Conservation (phyloP, 1,140 invertebrate species). For the Aphis gossypii region DNA sequence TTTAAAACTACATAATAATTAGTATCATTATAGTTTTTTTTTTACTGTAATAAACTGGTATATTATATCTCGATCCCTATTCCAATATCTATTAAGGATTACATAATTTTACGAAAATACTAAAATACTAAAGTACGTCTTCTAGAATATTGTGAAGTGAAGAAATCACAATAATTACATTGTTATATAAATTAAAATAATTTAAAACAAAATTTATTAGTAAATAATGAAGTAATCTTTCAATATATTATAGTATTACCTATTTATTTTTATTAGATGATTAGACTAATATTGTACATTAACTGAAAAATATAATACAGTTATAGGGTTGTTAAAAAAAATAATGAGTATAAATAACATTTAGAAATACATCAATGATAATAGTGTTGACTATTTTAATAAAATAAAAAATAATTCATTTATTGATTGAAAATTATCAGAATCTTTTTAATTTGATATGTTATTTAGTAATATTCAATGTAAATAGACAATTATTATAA, state of each 20-base stretch:
- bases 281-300: neutral
- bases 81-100: neutral
- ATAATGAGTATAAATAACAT: neutral
- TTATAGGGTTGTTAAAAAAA: neutral
- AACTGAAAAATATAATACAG: neutral
- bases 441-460: neutral
- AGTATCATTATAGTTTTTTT: neutral
- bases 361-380: no score
- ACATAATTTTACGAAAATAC: neutral
- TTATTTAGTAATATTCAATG: neutral
- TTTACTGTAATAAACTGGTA: neutral
- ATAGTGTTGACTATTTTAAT: neutral
- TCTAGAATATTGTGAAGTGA: neutral
- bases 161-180: neutral
- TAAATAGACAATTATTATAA: neutral
- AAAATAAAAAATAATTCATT: neutral
- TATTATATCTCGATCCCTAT: neutral
- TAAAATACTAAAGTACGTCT: neutral
- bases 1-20: neutral
- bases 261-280: neutral
- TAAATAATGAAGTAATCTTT: no score
- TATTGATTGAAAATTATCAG: neutral
- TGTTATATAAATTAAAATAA: neutral
- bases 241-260: no score
- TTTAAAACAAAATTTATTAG: neutral